Evolutionary conservation across 2,797 vertebrate genomes (phyloP).

Genomic region (Halcyon smyrnensis): DNA sequence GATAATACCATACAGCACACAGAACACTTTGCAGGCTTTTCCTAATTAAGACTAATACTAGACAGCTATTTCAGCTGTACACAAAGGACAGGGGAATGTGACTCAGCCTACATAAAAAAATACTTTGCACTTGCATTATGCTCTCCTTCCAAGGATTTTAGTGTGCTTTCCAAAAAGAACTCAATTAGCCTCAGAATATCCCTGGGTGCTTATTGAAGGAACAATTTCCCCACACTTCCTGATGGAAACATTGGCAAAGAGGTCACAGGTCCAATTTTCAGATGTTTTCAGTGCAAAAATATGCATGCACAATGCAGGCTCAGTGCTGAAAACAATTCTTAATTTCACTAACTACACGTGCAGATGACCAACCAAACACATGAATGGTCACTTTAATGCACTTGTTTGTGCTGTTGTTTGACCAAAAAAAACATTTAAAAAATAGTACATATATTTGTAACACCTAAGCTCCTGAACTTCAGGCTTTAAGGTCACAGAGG

Average conservation of each 20-base stretch:
- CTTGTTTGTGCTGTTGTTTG: not conserved
- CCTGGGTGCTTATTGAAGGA: constrained; percentile 1
- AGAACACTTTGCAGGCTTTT: not conserved
- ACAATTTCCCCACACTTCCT: not conserved
- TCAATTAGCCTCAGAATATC: not conserved
- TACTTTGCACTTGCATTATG: not conserved
- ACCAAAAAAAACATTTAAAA: not conserved
- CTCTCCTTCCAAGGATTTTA: constrained; percentile 5
- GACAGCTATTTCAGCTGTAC: constrained; percentile 33
- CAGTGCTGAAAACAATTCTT: not conserved
- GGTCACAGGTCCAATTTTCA: not conserved
- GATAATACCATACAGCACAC: not conserved
- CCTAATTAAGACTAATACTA: not conserved
- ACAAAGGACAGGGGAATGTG: not conserved
- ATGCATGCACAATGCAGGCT: not conserved
- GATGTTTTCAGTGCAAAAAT: not conserved
- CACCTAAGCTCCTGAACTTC: not conserved
- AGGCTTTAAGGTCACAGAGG: not conserved
- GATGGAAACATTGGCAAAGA: not conserved
- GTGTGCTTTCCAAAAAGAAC: not conserved
- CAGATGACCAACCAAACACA: not conserved
- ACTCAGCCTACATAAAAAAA: not conserved
- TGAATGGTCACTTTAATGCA: not conserved
- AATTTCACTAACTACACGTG: not conserved
- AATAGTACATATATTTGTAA: not conserved